Conservation (phyloP, 2,888 invertebrate genomes). For the Lydus trimaculatus region DNA sequence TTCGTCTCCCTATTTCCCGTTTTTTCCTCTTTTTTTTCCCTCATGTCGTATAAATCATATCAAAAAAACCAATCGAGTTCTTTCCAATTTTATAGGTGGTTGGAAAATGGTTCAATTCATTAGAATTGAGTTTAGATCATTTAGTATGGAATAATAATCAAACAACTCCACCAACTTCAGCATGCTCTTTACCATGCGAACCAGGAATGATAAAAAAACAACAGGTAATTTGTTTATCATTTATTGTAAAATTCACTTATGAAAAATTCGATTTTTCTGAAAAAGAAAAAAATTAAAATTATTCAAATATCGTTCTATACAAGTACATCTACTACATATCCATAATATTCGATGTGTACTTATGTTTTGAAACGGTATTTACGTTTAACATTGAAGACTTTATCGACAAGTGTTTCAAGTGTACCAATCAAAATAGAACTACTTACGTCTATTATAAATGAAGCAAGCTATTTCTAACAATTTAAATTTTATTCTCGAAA, state of each 20-base stretch:
- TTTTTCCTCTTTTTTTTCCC: no score
- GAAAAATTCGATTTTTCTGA: background rate
- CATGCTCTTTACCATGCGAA: conserved; percentile 74
- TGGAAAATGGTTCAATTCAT: conserved; percentile 69
- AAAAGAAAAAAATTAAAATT: no score
- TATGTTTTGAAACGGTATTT: background rate
- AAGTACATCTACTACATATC: no score
- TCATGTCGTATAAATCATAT: background rate
- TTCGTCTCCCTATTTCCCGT: background rate
- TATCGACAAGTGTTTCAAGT: background rate
- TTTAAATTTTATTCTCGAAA: conserved; percentile 13
- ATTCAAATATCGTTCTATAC: no score
- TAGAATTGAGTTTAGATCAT: conserved; percentile 62
- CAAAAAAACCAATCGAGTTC: conserved; percentile 7
- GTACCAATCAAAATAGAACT: background rate
- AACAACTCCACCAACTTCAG: conserved; percentile 68
- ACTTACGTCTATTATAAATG: background rate
- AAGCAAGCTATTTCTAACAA: background rate
- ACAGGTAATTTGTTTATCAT: conserved; percentile 59
- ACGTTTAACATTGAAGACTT: background rate
- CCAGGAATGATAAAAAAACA: conserved; percentile 73
- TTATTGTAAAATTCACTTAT: background rate
- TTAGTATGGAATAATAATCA: conserved; percentile 65
- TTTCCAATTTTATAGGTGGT: conserved; percentile 61
- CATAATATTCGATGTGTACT: background rate